phyloP scores from a whole-genome alignment of 2,113 vertebrate genomes.

The Takifugu flavidus region DNA sequence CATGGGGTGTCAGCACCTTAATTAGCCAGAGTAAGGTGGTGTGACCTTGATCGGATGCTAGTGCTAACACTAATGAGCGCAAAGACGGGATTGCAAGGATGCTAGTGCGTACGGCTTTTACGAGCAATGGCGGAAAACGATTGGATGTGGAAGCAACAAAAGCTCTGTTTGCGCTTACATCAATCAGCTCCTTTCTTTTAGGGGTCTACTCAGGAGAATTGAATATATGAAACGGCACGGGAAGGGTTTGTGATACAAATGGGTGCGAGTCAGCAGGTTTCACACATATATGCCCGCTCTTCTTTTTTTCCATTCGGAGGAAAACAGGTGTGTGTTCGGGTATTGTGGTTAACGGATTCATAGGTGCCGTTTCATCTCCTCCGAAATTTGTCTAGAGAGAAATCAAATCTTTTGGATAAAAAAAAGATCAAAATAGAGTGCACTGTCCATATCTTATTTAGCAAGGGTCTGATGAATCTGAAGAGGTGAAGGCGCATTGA shows the following conservation, averaged over 20 bases:
- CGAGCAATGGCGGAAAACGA: background rate
- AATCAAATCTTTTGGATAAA: no score
- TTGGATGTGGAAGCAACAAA: slow-evolving; percentile 24
- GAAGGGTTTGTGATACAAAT: slow-evolving; percentile 19
- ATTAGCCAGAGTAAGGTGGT: slow-evolving; percentile 36
- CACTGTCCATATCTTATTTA: slow-evolving; percentile 47
- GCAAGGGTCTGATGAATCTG: slow-evolving; percentile 43
- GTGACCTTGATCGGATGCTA: slow-evolving; percentile 45
- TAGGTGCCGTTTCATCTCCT: background rate
- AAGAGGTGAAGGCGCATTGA: slow-evolving; percentile 40
- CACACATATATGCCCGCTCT: background rate
- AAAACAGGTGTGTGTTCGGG: slow-evolving; percentile 21
- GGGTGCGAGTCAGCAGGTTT: slow-evolving; percentile 65
- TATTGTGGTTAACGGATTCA: background rate
- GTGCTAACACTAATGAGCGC: slow-evolving; percentile 32
- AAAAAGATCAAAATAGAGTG: slow-evolving; percentile 47
- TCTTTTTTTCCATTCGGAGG: slow-evolving; percentile 12
- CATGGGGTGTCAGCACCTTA: slow-evolving; percentile 33
- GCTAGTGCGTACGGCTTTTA: slow-evolving; percentile 1
- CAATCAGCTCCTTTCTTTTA: slow-evolving; percentile 55
- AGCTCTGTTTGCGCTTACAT: slow-evolving; percentile 44
- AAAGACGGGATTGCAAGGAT: slow-evolving; percentile 19
- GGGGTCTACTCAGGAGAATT: slow-evolving; percentile 50
- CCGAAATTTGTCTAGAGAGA: no score
- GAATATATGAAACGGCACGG: slow-evolving; percentile 20